phyloP scores from a whole-genome alignment of 2,113 vertebrate genomes.

The Scartelaos histophorus region DNA sequence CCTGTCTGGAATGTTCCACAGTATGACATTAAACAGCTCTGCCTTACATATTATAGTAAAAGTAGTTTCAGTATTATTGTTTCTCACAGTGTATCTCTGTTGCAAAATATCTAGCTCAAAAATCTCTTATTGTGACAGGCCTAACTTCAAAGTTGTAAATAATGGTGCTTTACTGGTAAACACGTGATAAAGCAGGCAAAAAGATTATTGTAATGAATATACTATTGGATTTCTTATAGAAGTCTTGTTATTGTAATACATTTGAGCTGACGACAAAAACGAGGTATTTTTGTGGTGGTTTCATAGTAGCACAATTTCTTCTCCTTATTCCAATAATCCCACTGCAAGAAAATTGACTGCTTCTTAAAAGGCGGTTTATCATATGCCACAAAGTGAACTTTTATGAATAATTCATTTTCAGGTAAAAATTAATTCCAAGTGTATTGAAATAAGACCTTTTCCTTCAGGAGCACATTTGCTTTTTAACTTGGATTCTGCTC shows the following conservation, averaged over 20 bases:
- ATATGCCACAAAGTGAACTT: not conserved
- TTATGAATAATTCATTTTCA: not conserved
- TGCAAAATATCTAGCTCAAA: no score
- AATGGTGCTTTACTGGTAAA: no score
- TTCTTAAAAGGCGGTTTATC: constrained; percentile 3
- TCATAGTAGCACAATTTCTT: not conserved
- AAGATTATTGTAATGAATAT: no score
- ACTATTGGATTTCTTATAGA: not conserved
- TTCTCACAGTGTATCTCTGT: no score
- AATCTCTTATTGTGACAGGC: no score
- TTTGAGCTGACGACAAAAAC: not conserved
- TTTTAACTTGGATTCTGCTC: not conserved
- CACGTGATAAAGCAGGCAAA: no score
- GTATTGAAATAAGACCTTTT: constrained; percentile 1
- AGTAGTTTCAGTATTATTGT: no score
- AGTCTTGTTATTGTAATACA: not conserved
- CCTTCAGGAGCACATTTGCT: not conserved
- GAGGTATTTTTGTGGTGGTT: not conserved
- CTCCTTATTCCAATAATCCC: constrained; percentile 2
- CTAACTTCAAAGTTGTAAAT: no score
- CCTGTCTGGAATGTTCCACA: no score
- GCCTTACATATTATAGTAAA: no score
- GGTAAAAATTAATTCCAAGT: constrained; percentile 3
- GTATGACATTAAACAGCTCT: no score
- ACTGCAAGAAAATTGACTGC: not conserved